phyloP scores from a whole-genome alignment of 2,888 invertebrate species.

The Apamea epomidion region DNA sequence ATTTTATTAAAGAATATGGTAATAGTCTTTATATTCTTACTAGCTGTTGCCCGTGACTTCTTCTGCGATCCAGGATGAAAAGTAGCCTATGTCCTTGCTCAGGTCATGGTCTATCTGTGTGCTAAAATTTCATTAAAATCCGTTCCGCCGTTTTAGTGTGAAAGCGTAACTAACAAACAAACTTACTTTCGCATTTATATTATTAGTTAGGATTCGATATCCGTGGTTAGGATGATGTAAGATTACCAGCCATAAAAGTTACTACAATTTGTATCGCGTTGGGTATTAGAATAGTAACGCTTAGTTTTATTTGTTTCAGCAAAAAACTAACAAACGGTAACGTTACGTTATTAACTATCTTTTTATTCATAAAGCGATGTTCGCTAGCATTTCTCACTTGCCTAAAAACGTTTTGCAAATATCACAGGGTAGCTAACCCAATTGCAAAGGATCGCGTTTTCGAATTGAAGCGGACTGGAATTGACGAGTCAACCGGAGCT shows the following conservation, averaged over 20 bases:
- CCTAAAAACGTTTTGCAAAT: slow-evolving; percentile 5
- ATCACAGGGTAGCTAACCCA: neutral
- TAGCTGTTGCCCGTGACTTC: neutral
- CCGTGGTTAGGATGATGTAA: neutral
- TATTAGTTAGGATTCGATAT: neutral
- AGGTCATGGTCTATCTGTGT: neutral
- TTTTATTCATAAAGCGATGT: neutral
- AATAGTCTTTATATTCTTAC: neutral
- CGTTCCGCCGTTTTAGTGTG: neutral
- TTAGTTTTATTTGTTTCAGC: neutral
- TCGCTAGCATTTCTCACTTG: neutral
- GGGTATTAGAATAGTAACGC: neutral
- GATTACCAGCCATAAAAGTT: slow-evolving; percentile 4
- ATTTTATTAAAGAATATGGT: neutral
- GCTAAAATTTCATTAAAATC: neutral
- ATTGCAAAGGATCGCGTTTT: slow-evolving; percentile 21
- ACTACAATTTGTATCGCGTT: slow-evolving; percentile 2
- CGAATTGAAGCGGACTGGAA: slow-evolving; percentile 30
- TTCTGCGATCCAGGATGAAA: neutral
- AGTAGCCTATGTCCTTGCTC: too few species aligned
- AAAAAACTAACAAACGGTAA: neutral
- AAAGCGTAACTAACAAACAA: neutral
- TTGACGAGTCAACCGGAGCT: slow-evolving; percentile 37
- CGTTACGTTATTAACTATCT: neutral
- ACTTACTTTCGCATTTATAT: slow-evolving; percentile 2